Percentiles rank a stretch among this genome's conserved stretches.
Conservation (phyloP, 2,888 invertebrate genomes). For the Cryptophagus acutangulus region DNA sequence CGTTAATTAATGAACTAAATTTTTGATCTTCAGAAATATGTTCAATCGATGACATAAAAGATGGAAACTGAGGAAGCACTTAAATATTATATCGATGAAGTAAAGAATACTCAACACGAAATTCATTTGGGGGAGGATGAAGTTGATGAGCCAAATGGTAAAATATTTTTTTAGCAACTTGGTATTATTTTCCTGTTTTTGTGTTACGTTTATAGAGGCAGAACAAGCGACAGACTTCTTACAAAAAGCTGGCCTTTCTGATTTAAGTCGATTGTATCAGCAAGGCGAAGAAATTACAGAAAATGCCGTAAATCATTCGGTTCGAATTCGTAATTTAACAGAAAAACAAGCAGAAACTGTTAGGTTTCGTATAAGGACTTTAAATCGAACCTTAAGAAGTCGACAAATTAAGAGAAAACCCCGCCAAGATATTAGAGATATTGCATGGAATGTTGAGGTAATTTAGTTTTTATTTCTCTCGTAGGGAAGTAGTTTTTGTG, state of each 20-base stretch:
- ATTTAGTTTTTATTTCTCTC: constrained; percentile 18
- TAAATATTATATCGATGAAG: constrained; percentile 42
- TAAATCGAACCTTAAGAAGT: constrained; percentile 71
- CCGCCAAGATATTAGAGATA: constrained; percentile 70
- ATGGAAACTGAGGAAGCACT: too few relatives aligned
- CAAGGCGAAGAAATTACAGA: constrained; percentile 64
- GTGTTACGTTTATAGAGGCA: constrained; percentile 55
- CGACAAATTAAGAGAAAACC: constrained; percentile 57
- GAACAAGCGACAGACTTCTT: constrained; percentile 75
- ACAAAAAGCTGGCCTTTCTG: constrained; percentile 65
- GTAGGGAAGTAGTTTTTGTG: constrained; percentile 15
- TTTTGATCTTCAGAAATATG: too few relatives aligned
- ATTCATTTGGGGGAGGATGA: constrained; percentile 35
- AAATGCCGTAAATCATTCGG: constrained; percentile 55
- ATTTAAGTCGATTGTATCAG: constrained; percentile 66
- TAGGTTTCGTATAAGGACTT: constrained; percentile 64
- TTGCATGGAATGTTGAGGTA: constrained; percentile 78
- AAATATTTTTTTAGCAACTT: not conserved
- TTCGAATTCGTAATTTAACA: constrained; percentile 58
- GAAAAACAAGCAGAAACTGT: constrained; percentile 75
- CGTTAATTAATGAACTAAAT: too few relatives aligned
- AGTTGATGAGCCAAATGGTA: constrained; percentile 39
- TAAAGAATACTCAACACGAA: constrained; percentile 40
- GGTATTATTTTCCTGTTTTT: constrained; percentile 1
- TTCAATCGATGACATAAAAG: too few relatives aligned